Evolutionary conservation across 2,888 invertebrate genomes (phyloP).

Genomic region (Brassicogethes aeneus): DNA sequence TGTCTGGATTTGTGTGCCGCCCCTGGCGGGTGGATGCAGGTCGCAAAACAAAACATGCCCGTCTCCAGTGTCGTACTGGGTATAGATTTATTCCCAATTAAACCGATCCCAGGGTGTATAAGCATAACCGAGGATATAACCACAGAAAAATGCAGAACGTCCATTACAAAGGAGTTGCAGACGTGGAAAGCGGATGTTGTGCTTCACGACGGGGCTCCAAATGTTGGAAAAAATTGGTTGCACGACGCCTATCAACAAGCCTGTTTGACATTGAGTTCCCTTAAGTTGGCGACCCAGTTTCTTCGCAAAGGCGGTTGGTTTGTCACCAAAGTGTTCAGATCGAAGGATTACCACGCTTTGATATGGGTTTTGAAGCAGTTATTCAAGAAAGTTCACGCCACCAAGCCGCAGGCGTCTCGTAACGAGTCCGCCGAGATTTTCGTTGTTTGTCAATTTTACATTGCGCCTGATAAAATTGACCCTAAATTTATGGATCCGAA

Average conservation of each 20-base stretch:
- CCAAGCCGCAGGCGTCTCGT: conserved; percentile 97
- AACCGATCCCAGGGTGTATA: conserved; percentile 82
- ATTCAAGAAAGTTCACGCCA: conserved; percentile 94
- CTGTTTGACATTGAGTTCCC: conserved; percentile 81
- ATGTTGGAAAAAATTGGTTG: conserved; percentile 93
- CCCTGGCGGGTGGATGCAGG: conserved; percentile 99
- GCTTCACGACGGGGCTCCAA: conserved; percentile 96
- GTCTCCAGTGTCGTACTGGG: conserved; percentile 90
- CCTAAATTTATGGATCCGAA: conserved; percentile 87
- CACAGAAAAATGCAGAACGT: conserved; percentile 81
- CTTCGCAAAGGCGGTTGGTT: conserved; percentile 91
- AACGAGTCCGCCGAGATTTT: conserved; percentile 99
- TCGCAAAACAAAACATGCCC: conserved; percentile 96
- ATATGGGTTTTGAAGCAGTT: conserved; percentile 94
- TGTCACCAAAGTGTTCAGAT: conserved; percentile 96
- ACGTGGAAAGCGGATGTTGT: conserved; percentile 97
- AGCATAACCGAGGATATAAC: conserved; percentile 92
- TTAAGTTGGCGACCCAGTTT: conserved; percentile 87
- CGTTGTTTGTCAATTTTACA: conserved; percentile 90
- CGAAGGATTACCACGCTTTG: conserved; percentile 93
- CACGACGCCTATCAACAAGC: conserved; percentile 96
- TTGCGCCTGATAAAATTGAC: conserved; percentile 89
- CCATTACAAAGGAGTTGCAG: conserved; percentile 77
- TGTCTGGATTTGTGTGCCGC: conserved; percentile 98
- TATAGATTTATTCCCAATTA: conserved; percentile 93